Evolutionary conservation across 2,113 vertebrate species (phyloP), one percentile per base, ranked within the genome.

Genomic region (Misgurnus mizolepis): DNA sequence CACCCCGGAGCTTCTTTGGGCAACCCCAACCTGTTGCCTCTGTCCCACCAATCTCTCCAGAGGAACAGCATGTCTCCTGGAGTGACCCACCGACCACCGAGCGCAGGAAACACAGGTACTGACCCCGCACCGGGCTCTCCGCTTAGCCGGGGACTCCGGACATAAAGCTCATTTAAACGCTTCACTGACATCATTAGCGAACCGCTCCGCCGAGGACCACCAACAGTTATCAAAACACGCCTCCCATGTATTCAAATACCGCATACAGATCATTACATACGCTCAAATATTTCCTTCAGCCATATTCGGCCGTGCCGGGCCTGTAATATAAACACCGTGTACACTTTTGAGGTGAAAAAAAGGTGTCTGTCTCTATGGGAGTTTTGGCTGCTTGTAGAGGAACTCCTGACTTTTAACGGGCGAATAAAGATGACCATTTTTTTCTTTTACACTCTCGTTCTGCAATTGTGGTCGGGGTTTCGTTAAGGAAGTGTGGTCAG

Each of bases 21-120:
- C 14, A 96, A 94, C 86, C 96, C 95, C 89, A 95, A 94, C 88
- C 91, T 99, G 88, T 90, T 98, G 92, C 95, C 96, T 0, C 87
- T 98, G 87, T 90, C 94, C 39, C 96, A 98, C 91, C 90, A 94
- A 62, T 94, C 95, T 85, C 91, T 98, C 91, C 97, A 98, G 91
- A 95, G 96, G 86, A 98, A 94, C 92, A 95, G 94, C 90, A 95
- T 97, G 96, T 98, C 96, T 83, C 97, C 97, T 77, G 95, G 94
- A 17, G 86, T 91, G 78, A 88, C 93, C 87, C 95, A 96, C 90
- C 89, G 96, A 83, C 95, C 96, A 85, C 91, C 95, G 0, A 97
- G 96, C 93, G 90, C 95, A 65, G 96, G 96, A 83, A 96, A 96
- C 90, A 89, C 94, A 95, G 96, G 96, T 97, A 91, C 50, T 15